Evolutionary conservation across 2,797 vertebrate genomes (phyloP).

Genomic region (Brachyalestes nurse): DNA sequence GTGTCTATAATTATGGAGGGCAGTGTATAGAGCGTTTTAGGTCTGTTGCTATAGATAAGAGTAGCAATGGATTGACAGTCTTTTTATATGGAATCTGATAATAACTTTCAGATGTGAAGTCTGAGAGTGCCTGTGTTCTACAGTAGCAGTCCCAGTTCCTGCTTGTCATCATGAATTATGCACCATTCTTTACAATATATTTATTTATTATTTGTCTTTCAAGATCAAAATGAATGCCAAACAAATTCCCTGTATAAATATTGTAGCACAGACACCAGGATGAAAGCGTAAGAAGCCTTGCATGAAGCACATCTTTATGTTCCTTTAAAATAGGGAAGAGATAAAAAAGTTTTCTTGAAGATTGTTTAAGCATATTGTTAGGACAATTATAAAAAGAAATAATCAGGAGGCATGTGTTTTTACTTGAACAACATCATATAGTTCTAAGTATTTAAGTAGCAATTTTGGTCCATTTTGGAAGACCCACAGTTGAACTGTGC

Average conservation of each 20-base stretch:
- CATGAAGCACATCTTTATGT: conserved; percentile 10
- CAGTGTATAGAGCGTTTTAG: not conserved
- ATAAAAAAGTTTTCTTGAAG: not conserved
- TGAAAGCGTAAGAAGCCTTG: conserved; percentile 9
- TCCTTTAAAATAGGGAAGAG: not conserved
- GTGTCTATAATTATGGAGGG: no score
- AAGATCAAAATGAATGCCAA: conserved; percentile 57
- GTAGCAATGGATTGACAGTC: conserved; percentile 14
- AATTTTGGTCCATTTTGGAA: no score
- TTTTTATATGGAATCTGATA: conserved; percentile 26
- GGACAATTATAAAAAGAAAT: not conserved
- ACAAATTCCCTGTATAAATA: conserved; percentile 40
- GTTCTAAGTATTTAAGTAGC: not conserved
- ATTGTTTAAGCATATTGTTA: not conserved
- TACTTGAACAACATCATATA: not conserved
- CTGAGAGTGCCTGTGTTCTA: conserved; percentile 11
- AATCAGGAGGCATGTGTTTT: not conserved
- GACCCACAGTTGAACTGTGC: no score
- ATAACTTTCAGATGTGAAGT: conserved; percentile 3
- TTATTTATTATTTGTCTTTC: conserved; percentile 59
- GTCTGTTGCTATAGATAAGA: not conserved
- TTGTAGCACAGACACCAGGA: conserved; percentile 24
- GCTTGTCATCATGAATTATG: conserved; percentile 56
- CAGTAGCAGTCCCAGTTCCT: conserved; percentile 31
- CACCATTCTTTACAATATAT: conserved; percentile 51